These are phyloP conservation scores for Psittacula derbiana DNA, from an alignment of 2,797 vertebrate genomes.

Conservation along the genomic window DNA sequence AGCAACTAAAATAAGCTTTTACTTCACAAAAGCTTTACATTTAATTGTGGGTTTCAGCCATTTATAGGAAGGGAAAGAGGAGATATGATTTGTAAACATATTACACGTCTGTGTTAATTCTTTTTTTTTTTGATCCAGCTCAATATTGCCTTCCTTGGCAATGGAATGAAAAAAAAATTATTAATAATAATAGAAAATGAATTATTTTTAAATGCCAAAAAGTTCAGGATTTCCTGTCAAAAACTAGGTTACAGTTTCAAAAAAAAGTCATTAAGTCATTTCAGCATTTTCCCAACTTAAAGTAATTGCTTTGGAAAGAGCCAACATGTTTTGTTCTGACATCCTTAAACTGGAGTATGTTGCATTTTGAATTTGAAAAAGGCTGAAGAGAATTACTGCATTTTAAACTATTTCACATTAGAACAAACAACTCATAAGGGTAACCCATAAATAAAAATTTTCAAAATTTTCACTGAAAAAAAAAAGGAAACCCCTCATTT, in stretches of 20 bases:
- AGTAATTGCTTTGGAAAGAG: not conserved
- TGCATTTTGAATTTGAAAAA: not conserved
- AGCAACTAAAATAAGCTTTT: constrained; percentile 41
- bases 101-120: not conserved
- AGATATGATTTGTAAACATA: constrained; percentile 3
- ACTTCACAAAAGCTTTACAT: constrained; percentile 24
- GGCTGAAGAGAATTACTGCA: not conserved
- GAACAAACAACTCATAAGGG: not conserved
- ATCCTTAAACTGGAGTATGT: not conserved
- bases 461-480: not conserved
- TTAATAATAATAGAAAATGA: not conserved
- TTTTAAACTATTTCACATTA: not conserved
- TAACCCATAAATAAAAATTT: not conserved
- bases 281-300: not conserved
- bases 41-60: constrained; percentile 26
- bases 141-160: not conserved
- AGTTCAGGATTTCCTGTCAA: not conserved
- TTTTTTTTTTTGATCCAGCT: not conserved
- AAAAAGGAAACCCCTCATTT: not conserved
- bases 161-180: not conserved
- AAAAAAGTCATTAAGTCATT: not conserved
- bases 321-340: not conserved
- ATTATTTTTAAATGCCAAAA: not conserved
- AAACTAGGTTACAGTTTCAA: not conserved
- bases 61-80: not conserved